phyloP scores from a whole-genome alignment of 2,888 invertebrate genomes.

The Tiliacea citrago region DNA sequence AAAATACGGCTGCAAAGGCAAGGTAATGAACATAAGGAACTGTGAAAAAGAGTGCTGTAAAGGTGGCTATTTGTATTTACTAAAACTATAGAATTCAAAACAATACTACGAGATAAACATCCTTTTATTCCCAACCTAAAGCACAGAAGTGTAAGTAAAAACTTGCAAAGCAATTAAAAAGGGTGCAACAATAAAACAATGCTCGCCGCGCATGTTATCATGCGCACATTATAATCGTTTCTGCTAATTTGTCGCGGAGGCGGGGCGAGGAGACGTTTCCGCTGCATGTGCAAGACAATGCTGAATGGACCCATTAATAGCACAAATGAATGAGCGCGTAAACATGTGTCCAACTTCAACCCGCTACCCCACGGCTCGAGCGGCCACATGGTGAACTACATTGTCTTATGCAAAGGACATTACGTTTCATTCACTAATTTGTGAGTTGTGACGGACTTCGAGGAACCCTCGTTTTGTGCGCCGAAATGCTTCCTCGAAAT shows the following conservation, averaged over 20 bases:
- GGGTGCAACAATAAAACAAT: conserved; percentile 58
- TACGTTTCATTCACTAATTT: conserved; percentile 84
- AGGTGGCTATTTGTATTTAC: conserved; percentile 4
- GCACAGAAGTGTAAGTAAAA: conserved; percentile 19
- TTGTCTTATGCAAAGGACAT: conserved; percentile 87
- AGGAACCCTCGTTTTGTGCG: conserved; percentile 81
- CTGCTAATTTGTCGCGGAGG: conserved; percentile 84
- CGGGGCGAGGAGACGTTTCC: conserved; percentile 80
- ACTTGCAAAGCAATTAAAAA: conserved; percentile 41
- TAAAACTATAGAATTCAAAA: conserved; percentile 26
- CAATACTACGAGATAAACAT: conserved; percentile 38
- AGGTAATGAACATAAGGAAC: conserved; percentile 8
- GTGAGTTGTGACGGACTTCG: conserved; percentile 81
- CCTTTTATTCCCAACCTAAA: conserved; percentile 18
- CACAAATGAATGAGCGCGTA: conserved; percentile 88
- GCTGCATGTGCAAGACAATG: conserved; percentile 90
- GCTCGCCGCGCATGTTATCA: conserved; percentile 57
- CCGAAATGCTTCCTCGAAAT: conserved; percentile 74
- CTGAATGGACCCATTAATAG: conserved; percentile 89
- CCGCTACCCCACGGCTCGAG: conserved; percentile 78
- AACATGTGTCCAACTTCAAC: conserved; percentile 80
- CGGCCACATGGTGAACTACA: conserved; percentile 82
- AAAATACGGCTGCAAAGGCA: not conserved
- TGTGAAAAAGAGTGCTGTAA: conserved; percentile 23
- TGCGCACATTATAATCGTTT: conserved; percentile 75